Conservation (phyloP, 2,888 invertebrate genomes). For the Enoplolaimus lenunculus region DNA sequence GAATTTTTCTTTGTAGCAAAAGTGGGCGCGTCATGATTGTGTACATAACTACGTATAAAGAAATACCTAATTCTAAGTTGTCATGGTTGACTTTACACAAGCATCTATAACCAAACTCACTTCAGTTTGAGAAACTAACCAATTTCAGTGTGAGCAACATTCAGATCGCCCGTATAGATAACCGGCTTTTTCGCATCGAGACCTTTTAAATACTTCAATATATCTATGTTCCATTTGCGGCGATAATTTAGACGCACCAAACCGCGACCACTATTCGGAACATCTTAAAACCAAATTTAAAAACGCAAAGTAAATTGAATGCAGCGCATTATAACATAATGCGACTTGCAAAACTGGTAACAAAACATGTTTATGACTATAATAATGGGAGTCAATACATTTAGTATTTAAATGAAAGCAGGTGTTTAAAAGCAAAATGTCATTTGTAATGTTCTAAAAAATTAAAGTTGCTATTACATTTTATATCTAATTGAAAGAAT, state of each 20-base stretch:
- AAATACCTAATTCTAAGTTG: background rate
- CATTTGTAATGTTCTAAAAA: too few relatives aligned
- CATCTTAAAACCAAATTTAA: slow-evolving; percentile 55
- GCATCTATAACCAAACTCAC: slow-evolving; percentile 16
- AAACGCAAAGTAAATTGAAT: too few relatives aligned
- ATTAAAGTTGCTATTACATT: too few relatives aligned
- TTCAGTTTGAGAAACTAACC: slow-evolving; percentile 47
- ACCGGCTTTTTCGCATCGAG: slow-evolving; percentile 80
- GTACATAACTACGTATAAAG: too few relatives aligned
- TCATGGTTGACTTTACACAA: too few relatives aligned
- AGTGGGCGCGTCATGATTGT: too few relatives aligned
- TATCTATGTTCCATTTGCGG: slow-evolving; percentile 72
- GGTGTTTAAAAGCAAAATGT: background rate
- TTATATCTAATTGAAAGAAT: too few relatives aligned
- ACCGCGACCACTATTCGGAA: slow-evolving; percentile 81
- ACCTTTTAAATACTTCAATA: slow-evolving; percentile 60
- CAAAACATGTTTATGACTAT: too few relatives aligned
- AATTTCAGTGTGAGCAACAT: slow-evolving; percentile 87
- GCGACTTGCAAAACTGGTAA: too few relatives aligned
- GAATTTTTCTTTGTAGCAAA: too few relatives aligned
- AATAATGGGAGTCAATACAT: slow-evolving; percentile 5
- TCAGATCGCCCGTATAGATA: slow-evolving; percentile 88
- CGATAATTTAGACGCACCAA: slow-evolving; percentile 72
- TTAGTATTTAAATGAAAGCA: background rate
- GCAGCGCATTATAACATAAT: too few relatives aligned